Conservation (phyloP, 2,888 invertebrate species). For the Synergus itoensis region DNA sequence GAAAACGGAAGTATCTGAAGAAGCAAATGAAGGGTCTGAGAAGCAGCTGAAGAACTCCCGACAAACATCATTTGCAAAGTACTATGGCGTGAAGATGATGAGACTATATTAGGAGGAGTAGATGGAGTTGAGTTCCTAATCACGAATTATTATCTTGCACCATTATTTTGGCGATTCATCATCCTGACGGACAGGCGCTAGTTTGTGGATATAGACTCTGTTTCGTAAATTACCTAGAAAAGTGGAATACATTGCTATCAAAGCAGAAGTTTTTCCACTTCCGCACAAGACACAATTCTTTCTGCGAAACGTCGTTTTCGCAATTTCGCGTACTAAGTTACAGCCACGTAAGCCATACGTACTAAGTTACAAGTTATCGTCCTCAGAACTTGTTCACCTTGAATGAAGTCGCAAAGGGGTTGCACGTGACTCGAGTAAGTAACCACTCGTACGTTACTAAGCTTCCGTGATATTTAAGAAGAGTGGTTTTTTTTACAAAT, state of each 20-base stretch:
- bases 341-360: constrained; percentile 21
- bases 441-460: constrained; percentile 31
- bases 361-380: constrained; percentile 41
- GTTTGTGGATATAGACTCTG: constrained; percentile 48
- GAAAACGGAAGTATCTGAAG: constrained; percentile 2
- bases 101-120: background rate
- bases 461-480: constrained; percentile 19
- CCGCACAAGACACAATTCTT: constrained; percentile 16
- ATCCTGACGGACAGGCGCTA: constrained; percentile 65
- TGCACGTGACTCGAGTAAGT: constrained; percentile 35
- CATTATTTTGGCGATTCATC: constrained; percentile 67
- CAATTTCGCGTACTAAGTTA: constrained; percentile 39
- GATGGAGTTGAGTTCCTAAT: constrained; percentile 50
- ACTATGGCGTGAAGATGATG: constrained; percentile 31
- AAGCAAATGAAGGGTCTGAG: constrained; percentile 3
- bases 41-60: background rate
- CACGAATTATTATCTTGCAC: constrained; percentile 54
- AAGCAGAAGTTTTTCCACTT: constrained; percentile 31
- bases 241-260: background rate
- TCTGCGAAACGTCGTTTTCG: constrained; percentile 32
- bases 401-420: constrained; percentile 41
- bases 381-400: constrained; percentile 28
- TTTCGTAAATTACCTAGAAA: constrained; percentile 50
- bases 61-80: constrained; percentile 29
- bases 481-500: background rate